Evolutionary conservation across 2,113 vertebrate genomes (phyloP), one percentile per base, ranked within the genome.

Genomic region (Micronisus gabar): DNA sequence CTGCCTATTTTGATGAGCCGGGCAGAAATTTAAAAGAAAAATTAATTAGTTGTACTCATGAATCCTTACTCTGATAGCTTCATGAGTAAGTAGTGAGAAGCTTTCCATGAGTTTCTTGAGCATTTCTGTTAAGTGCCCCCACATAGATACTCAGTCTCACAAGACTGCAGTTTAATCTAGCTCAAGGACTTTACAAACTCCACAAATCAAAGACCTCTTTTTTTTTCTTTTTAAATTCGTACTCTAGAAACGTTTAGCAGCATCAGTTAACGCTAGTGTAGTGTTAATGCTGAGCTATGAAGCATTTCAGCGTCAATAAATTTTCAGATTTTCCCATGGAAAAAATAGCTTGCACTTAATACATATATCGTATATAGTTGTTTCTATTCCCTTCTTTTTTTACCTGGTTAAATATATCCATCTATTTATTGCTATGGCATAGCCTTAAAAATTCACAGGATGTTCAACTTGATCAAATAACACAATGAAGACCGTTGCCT

Each of bases 141-240:
- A 84, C 95, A 90, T 94, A 97, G 96, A 78, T 84, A 53, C 76
- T 95, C 53, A 3, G 95, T 95, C 96, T 95, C 96, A 86, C 95
- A 92, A 96, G 96, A 79, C 97, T 97, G 92, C 92, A 94, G 80
- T 95, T 97, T 93, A 96, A 95, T 97, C 94, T 93, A 95, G 91
- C 96, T 97, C 92, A 97, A 95, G 96, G 96, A 97, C 96, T 97
- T 97, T 65, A 74, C 94, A 92, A 93, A 96, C 79, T 92, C 90
- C 38, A 74, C 94, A 81, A 96, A 95, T 86, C 91, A 88, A 84
- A 97, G 86, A 68, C 88, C 72, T 95, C 67, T 53, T 88, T 92
- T 95, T 82, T 59, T 52, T 40, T 10, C 36, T 68, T 84, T 89
- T 90, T n/a, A 63, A 95, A 78, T 91, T 81, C 3, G 21, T 78